Base-by-base conservation (phyloP, 2,113 vertebrate species). In the Melanerpes formicivorus region DNA sequence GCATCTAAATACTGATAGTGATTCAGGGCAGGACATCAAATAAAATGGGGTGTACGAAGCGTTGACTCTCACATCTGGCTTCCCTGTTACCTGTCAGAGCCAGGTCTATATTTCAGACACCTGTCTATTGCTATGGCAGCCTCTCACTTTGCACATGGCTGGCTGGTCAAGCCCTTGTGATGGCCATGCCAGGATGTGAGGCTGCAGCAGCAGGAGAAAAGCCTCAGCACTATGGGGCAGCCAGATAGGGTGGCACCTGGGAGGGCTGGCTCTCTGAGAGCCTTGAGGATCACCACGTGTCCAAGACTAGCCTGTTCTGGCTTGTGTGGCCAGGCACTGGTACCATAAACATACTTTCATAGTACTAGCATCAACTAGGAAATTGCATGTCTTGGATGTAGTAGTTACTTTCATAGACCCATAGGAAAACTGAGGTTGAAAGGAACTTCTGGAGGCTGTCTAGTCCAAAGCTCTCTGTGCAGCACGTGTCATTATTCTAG, bases 141-240 rank as follows among this genome's bases (percentile, higher is more conserved):
- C 44, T 76, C 46, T 78, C 1, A 0, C 66, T 63, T 44, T 19
- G 30, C 26, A 25, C 0, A 2, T 32, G 46, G 48, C 9, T 50
- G 48, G 25, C 62, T 37, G 30, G 56, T 29, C 1, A 3, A 69
- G 62, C 21, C 32, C 48, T 73, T 50, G 40, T 27, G 48, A 22
- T 0, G 0, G 22, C 64, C 1, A 1, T 25, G 11, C 44, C 2
- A 0, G 62, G 11, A 26, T 42, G 27, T 2, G 2, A 46, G 44
- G 27, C 83, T 52, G 44, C 6, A 0, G 2, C 9, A 52, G 4
- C 32, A n/a, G 55, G 46, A 46, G 60, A 40, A 42, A 46, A 55
- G 37, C 27, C 73, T 6, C 37, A 48, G 46, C 0, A 2, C 10
- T 0, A 0, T 50, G 58, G 34, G 30, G 30, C 15, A 6, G 14